Base-by-base conservation (phyloP, 2,113 vertebrate genomes). In the Salvelinus namaycush region DNA sequence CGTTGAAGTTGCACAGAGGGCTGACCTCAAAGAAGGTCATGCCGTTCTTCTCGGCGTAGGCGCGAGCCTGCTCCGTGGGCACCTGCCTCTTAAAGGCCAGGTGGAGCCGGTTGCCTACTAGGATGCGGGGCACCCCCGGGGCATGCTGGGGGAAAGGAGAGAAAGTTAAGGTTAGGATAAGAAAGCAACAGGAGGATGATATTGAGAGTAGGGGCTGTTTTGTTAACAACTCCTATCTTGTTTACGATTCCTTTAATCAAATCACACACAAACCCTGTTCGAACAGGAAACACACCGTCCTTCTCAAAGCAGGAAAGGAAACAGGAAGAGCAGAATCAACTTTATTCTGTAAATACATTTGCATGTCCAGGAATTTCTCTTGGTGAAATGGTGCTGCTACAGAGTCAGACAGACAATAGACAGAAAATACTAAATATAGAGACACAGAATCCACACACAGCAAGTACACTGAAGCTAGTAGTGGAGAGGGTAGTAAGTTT, bases 21-120 rank as follows among this genome's bases (percentile, higher is more conserved):
- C 97, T 99, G 92, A 99, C 97, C 87, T 99, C 98, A 0, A 99
- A 99, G 86, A 99, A 99, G 0, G 98, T 99, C 98, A 99, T 99
- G 89, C 95, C 96, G 86, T 98, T 99, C 88, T 97, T 99, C 89
- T 99, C 97, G 0, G 98, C 98, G 0, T 99, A 98, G 1, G 97
- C 95, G 0, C 97, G 93, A 0, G 98, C 98, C 85, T 99, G 97
- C 92, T 99, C 98, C 0, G 98, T 99, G 0, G 96, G 97, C 24
- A 99, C 98, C 89, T 98, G 97, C 39, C 98, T 89, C 89, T 98
- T 99, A 90, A 98, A 99, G 65, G 98, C 98, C 34, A 99, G 82
- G 86, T 99, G 98, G 5, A 99, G 95, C 78, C 98, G 93, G 86
- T 98, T 99, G 0, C 97, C 98, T 54, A 99, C 98, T 79, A 99